Evolutionary conservation across 2,888 invertebrate species (phyloP).

Genomic region (Prenolepis imparis): DNA sequence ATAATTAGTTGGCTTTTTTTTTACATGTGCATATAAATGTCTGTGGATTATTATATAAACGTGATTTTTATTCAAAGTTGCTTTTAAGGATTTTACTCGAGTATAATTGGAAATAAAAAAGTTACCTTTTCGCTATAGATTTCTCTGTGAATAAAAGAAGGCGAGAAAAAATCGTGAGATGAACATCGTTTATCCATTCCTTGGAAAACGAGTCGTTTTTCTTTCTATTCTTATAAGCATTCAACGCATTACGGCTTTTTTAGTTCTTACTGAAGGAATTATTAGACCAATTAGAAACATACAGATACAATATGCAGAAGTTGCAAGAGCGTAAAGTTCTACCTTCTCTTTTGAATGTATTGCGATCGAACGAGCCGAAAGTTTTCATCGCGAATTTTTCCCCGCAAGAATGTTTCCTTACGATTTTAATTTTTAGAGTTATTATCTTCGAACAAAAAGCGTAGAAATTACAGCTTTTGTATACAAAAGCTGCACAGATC

Average conservation of each 20-base stretch:
- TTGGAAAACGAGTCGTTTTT: conserved; percentile 39
- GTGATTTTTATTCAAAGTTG: conserved; percentile 8
- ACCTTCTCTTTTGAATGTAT: conserved; percentile 20
- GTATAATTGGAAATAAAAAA: conserved; percentile 32
- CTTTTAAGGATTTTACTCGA: conserved; percentile 25
- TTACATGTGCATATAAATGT: background rate
- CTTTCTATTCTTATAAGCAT: conserved; percentile 58
- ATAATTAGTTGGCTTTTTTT: background rate
- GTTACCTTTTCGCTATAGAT: background rate
- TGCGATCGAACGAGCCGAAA: conserved; percentile 38
- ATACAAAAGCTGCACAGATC: background rate
- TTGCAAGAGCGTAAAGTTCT: conserved; percentile 40
- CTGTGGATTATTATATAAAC: conserved; percentile 13
- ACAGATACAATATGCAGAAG: conserved; percentile 34
- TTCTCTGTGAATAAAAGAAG: background rate
- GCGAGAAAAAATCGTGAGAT: conserved; percentile 17
- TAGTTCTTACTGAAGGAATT: conserved; percentile 29
- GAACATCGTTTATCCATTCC: conserved; percentile 48
- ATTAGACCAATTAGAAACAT: conserved; percentile 42
- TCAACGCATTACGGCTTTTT: conserved; percentile 51
- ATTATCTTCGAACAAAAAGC: conserved; percentile 22
- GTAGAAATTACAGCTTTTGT: background rate
- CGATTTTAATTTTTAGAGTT: conserved; percentile 43
- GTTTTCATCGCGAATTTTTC: conserved; percentile 2
- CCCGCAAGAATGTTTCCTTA: conserved; percentile 32